Evolutionary conservation across 2,888 invertebrate genomes (phyloP).

Genomic region (Alitta virens): DNA sequence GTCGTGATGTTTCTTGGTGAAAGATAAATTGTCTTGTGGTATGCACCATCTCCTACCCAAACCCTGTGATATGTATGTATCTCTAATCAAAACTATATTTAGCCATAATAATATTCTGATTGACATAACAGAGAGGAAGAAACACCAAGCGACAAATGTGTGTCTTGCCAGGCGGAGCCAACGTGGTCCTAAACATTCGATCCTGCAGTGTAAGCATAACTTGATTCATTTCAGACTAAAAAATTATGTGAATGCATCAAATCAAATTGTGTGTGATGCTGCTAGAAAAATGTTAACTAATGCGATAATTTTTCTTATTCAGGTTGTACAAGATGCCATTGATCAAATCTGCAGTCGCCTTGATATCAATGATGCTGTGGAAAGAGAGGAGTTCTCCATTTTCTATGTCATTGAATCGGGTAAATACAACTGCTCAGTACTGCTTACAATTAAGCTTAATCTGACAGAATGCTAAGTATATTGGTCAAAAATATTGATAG

Average conservation of each 20-base stretch:
- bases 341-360: slow-evolving; percentile 67
- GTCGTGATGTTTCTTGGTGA: too few relatives aligned
- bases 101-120: too few relatives aligned
- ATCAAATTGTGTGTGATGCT: background rate
- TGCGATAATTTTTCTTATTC: background rate
- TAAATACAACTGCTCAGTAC: too few relatives aligned
- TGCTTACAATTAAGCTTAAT: background rate
- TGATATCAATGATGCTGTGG: slow-evolving; percentile 66
- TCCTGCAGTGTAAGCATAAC: slow-evolving; percentile 79
- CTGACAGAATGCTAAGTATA: too few relatives aligned
- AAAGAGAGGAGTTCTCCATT: slow-evolving; percentile 94
- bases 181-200: slow-evolving; percentile 81
- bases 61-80: too few relatives aligned
- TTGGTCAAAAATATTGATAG: too few relatives aligned
- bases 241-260: background rate
- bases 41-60: too few relatives aligned
- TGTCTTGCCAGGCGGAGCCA: slow-evolving; percentile 80
- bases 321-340: slow-evolving; percentile 65
- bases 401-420: slow-evolving; percentile 81
- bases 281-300: background rate
- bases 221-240: too few relatives aligned
- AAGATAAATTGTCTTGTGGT: too few relatives aligned
- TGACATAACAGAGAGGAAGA: slow-evolving; percentile 65
- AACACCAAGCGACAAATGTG: slow-evolving; percentile 82
- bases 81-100: too few relatives aligned